Percentiles rank a stretch among this genome's conserved stretches.
Evolutionary conservation across 2,888 invertebrate species (phyloP).

Genomic region (Diaperis boleti): DNA sequence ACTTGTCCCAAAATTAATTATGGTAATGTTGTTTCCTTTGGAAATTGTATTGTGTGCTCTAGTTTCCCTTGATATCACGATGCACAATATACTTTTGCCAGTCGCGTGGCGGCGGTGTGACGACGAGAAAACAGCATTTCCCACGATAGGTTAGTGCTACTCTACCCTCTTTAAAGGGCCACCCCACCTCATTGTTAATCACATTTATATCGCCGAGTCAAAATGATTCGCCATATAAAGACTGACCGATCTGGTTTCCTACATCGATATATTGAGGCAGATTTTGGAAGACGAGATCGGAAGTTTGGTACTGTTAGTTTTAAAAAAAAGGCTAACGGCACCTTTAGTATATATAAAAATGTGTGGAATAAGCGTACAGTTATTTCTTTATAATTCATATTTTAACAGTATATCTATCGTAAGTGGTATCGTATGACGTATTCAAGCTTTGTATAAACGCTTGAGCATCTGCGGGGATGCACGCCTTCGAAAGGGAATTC

Average conservation of each 20-base stretch:
- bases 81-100: constrained; percentile 46
- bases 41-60: constrained; percentile 32
- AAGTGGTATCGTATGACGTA: constrained; percentile 23
- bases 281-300: neutral
- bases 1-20: constrained; percentile 25
- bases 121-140: constrained; percentile 58
- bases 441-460: constrained; percentile 5
- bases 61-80: constrained; percentile 45
- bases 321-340: neutral
- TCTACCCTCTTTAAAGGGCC: constrained; percentile 49
- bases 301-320: constrained; percentile 12
- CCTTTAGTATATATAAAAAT: neutral
- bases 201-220: constrained; percentile 51
- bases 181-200: constrained; percentile 55
- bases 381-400: constrained; percentile 2
- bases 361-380: neutral
- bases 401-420: constrained; percentile 3
- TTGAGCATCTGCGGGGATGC: constrained; percentile 3
- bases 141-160: constrained; percentile 57
- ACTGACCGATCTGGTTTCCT: neutral
- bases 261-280: neutral
- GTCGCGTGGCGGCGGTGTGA: constrained; percentile 61
- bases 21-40: constrained; percentile 45
- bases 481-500: constrained; percentile 1
- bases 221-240: constrained; percentile 28